Evolutionary conservation across 2,113 vertebrate genomes (phyloP).

Genomic region (Antigone vipio): DNA sequence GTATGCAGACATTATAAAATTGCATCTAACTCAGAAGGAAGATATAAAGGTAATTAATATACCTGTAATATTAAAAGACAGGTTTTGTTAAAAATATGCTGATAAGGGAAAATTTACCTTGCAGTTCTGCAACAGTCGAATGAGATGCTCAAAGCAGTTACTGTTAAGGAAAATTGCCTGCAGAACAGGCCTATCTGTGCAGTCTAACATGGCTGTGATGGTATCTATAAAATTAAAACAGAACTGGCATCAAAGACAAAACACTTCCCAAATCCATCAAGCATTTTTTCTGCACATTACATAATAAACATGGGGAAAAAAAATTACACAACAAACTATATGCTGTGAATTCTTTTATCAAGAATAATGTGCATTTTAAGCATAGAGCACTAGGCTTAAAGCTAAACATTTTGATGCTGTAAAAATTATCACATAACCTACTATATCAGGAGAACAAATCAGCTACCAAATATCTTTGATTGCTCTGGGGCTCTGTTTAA

Average conservation of each 20-base stretch:
- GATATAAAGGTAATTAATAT: not conserved
- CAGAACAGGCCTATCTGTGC: constrained; percentile 92
- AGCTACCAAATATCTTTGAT: not conserved
- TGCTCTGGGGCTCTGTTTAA: not conserved
- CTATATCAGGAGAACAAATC: not conserved
- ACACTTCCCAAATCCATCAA: not conserved
- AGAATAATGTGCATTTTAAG: not conserved
- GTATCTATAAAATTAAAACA: constrained; percentile 81
- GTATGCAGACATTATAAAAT: not conserved
- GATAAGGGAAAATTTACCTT: constrained; percentile 81
- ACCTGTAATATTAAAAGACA: not conserved
- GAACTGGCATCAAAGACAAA: constrained; percentile 33
- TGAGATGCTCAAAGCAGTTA: constrained; percentile 98
- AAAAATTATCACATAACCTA: not conserved
- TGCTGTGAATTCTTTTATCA: not conserved
- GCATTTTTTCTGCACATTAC: not conserved
- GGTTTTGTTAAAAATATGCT: not conserved
- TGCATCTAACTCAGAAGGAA: not conserved
- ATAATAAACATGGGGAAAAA: not conserved
- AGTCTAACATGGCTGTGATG: constrained; percentile 96
- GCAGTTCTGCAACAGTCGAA: constrained; percentile 94
- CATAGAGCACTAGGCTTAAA: not conserved
- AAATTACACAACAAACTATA: not conserved
- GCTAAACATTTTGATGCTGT: not conserved
- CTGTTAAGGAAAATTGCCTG: constrained; percentile 99